Base-by-base conservation (phyloP, 2,797 vertebrate species). In the Potorous gilbertii region DNA sequence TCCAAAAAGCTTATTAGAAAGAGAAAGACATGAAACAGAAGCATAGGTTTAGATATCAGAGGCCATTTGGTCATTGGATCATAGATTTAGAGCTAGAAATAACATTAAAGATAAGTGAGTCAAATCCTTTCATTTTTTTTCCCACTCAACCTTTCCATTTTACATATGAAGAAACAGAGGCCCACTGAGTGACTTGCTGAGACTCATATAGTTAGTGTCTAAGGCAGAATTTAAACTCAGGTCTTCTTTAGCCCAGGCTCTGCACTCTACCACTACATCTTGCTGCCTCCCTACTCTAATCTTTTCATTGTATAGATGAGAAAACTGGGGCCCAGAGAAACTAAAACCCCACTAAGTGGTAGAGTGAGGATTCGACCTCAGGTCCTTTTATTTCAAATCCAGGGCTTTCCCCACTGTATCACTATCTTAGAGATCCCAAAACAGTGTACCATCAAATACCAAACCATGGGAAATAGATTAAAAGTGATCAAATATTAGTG, bases 401-500 rank as follows among this genome's bases (percentile, higher is more conserved):
- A 74, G 16, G 5, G 1, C n/a, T 40, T 74, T 74, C 3, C 6
- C 16, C 6, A 40, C 1, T 74, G n/a, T 18, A 24, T 74, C n/a
- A 40, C n/a, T 40, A 40, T 18, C n/a, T 18, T n/a, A 40, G n/a
- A 74, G 5, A 74, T 40, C n/a, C 40, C 18, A 54, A 40, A 92
- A n/a, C 91, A 0, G 0, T 89, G 90, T 21, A 1, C 34, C 5
- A 31, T n/a, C 18, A 24, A 81, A 52, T 27, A 3, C 55, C 54
- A 24, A 55, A 40, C 55, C 6, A 6, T 21, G 0, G 0, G 18
- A 31, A 5, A 21, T 55, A 27, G 27, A 54, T 27, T 52, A 28
- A 1, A 3, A 55, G 2, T 54, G 0, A 18, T 66, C 0, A 4
- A 29, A 56, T 11, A 27, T 66, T 57, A 5, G 40, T 34, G 0